Evolutionary conservation across 2,113 vertebrate species (phyloP), one percentile per base, ranked within the genome.

Genomic region (Epinephelus fuscoguttatus): DNA sequence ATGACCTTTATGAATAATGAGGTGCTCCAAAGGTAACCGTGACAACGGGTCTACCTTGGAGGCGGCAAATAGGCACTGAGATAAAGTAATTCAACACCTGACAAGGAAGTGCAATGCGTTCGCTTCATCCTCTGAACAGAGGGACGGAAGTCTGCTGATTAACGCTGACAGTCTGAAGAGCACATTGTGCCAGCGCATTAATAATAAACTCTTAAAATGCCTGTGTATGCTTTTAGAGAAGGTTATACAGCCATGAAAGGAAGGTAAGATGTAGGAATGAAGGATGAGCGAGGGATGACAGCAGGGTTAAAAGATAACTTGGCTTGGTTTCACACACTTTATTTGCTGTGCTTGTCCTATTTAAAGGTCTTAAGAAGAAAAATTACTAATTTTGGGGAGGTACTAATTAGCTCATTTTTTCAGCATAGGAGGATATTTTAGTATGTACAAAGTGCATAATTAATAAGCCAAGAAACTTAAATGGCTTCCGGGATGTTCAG

Each of bases 381-480:
- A 92, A 90, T 59, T 60, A 87, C 66, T 27, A 56, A 70, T 86
- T 87, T 85, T 77, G 89, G 69, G 42, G 56, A n/a, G 45, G 68
- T 70, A 77, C 88, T 95, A 94, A 94, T 95, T 94, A 92, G 83
- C 85, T 57, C 15, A 52, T 89, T 92, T 93, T 90, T 93, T 88
- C 70, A 89, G 87, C 82, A 93, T 90, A 88, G 88, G 76, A 91
- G 83, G 90, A 92, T 93, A 94, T 94, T 94, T 94, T 92, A 90
- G 88, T 92, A 94, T 94, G 91, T 94, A 94, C 92, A 95, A 94
- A 94, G 93, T 94, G 90, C 94, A 95, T 94, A 94, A 95, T 95
- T 95, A 95, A 95, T 93, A 86, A 89, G 88, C 84, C 79, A 88
- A 90, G 92, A 93, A 95, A 95, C 92, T 93, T 93, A 93, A 94